Evolutionary conservation across 2,797 vertebrate species (phyloP).

Genomic region (Enteromius afrohamiltoni): DNA sequence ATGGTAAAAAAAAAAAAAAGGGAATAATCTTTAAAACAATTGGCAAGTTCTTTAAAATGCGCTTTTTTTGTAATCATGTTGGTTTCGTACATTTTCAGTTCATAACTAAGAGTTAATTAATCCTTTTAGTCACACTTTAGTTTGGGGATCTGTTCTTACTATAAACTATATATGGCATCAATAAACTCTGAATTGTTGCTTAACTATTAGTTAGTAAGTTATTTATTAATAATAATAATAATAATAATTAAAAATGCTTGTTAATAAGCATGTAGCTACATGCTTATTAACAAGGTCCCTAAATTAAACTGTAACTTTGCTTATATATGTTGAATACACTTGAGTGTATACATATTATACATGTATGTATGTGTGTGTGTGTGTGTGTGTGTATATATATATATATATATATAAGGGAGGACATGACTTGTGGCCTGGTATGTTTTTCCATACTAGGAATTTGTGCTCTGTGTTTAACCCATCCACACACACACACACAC

Average conservation of each 20-base stretch:
- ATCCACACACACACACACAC: background rate
- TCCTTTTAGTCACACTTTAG: background rate
- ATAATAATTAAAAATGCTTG: background rate
- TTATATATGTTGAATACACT: background rate
- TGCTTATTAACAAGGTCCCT: background rate
- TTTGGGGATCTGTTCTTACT: background rate
- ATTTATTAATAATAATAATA: background rate
- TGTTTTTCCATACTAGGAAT: no score
- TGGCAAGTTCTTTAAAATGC: background rate
- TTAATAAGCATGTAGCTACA: background rate
- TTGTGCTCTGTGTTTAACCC: no score
- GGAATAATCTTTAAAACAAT: background rate
- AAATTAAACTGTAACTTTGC: background rate
- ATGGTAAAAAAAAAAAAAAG: background rate
- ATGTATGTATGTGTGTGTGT: no score
- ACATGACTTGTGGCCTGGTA: no score
- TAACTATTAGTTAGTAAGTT: background rate
- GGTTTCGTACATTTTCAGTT: background rate
- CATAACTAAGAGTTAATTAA: background rate
- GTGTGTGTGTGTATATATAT: no score
- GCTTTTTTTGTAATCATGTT: background rate
- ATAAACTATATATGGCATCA: background rate
- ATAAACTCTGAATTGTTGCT: background rate
- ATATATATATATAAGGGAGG: no score
- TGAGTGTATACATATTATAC: background rate